phyloP scores from a whole-genome alignment of 2,113 vertebrate genomes.

The Limanda limanda region DNA sequence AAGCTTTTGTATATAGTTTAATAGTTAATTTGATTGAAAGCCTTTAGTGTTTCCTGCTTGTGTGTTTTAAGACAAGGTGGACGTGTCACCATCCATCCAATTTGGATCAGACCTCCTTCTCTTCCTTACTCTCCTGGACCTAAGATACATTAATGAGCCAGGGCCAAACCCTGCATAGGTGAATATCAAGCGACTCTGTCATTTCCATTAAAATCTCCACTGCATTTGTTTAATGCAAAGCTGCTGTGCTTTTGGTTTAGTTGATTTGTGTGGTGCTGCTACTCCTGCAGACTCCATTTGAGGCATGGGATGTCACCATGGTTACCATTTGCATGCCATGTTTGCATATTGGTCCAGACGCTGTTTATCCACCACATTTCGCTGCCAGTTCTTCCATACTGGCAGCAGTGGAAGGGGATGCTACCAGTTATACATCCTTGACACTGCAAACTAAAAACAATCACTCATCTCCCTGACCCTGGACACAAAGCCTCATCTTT shows the following conservation, averaged over 20 bases:
- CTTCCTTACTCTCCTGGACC: constrained; percentile 1
- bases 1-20: neutral
- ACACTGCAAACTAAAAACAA: neutral
- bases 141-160: neutral
- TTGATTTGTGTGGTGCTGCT: neutral
- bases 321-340: constrained; percentile 41
- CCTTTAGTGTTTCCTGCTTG: neutral
- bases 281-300: constrained; percentile 9
- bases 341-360: neutral
- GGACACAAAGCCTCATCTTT: neutral
- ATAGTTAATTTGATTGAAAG: neutral
- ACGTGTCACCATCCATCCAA: neutral
- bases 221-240: neutral
- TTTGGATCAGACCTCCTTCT: neutral
- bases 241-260: neutral
- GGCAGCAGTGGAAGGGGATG: neutral
- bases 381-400: constrained; percentile 1
- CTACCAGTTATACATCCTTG: neutral
- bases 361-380: neutral
- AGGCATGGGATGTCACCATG: constrained; percentile 19
- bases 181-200: neutral
- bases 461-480: neutral
- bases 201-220: neutral
- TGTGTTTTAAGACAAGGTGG: neutral
- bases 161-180: neutral